Evolutionary conservation across 1,140 invertebrate species (phyloP), one percentile per base, ranked within the genome.

Genomic region (Musca domestica): DNA sequence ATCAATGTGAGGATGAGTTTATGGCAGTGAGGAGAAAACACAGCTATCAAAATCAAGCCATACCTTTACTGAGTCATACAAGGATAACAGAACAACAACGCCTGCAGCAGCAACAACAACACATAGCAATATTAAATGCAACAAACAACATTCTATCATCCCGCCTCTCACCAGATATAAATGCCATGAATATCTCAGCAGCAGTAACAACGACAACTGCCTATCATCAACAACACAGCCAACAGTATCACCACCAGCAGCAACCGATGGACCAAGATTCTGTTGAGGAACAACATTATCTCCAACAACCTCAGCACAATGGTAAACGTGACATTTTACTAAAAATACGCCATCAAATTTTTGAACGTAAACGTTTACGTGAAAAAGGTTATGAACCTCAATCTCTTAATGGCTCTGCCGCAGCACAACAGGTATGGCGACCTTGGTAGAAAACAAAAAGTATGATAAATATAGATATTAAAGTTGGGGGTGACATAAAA

Each of bases 311-410:
- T 27, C 58, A 64, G 5, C 23, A 34, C 19, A 56, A 67, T 27
- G 49, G 49, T 3, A 70, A 70, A 66, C 74, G 76, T 27, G 77
- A 79, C 56, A 80, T 80, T 63, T 67, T 80, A 23, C 52, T 74
- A 3, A 80, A 80, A 64, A 80, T 80, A 27, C 77, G 77, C 19
- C 71, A 75, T 48, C 77, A 80, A 69, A 80, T 80, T 48, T 80
- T 80, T 23, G 77, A 80, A 71, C 71, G 77, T 0, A 71, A 71
- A 64, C 67, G 70, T 19, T 73, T 75, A 51, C 56, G 74, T 48
- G 73, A 79, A 34, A 41, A 61, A 17, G 56, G 56, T 34, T 61
- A 19, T 61, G 56, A 61, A 20, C 56, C n/a, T 41, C 15, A 70
- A 75, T 41, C 72, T 72, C 27, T 71, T 74, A 15, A 46, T 77